A percentile compares a stretch with the other conserved stretches of the same genome.
Evolutionary conservation across 2,797 vertebrate genomes (phyloP).

Genomic region (Pelobates cultripes): DNA sequence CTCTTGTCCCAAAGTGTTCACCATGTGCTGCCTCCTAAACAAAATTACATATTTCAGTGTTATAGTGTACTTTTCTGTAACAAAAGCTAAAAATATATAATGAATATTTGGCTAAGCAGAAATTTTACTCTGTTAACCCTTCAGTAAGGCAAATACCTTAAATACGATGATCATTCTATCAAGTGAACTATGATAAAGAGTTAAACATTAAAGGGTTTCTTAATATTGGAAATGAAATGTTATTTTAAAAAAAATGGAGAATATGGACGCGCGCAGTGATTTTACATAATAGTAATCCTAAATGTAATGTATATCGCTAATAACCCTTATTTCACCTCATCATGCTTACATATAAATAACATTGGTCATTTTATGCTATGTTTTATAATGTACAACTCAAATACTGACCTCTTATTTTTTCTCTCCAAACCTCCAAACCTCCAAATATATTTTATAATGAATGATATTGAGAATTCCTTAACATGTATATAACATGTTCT

Average conservation of each 20-base stretch:
- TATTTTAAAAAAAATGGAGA: no score
- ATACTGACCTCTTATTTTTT: neutral
- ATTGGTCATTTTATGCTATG: neutral
- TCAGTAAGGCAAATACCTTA: neutral
- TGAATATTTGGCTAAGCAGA: neutral
- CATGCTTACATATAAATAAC: neutral
- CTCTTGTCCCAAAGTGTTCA: constrained; percentile 9
- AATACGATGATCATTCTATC: no score
- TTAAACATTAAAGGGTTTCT: no score
- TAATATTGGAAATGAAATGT: no score
- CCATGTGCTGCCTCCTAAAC: constrained; percentile 24
- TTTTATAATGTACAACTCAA: neutral
- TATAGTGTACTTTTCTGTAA: constrained; percentile 6
- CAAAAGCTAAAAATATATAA: constrained; percentile 1
- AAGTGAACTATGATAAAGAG: no score
- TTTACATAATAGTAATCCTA: no score
- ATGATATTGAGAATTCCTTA: no score
- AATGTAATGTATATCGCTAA: neutral
- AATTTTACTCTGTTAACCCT: neutral
- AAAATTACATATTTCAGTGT: constrained; percentile 24
- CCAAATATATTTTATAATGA: no score
- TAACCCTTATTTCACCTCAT: neutral
- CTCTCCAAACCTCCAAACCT: neutral
- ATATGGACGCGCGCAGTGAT: no score
- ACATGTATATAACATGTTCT: no score